These are phyloP conservation scores for Cryptoleucopteryx plumbea DNA, from an alignment of 2,113 vertebrate genomes.

Conservation along the genomic window DNA sequence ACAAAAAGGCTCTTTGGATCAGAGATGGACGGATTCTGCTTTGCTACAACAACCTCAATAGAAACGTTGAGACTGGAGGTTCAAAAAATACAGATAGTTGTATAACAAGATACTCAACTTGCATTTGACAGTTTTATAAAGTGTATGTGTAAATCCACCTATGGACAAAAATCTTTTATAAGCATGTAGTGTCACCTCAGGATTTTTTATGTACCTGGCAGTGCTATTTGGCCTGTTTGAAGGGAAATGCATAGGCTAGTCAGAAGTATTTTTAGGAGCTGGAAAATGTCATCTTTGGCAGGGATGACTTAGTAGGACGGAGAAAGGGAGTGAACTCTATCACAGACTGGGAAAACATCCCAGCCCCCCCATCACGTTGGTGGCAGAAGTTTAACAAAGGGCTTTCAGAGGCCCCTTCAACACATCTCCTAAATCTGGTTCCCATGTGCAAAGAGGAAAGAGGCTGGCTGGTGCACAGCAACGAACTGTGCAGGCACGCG, in stretches of 20 bases:
- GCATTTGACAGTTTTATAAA: neutral
- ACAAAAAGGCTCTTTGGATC: neutral
- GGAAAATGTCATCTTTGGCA: slow-evolving; percentile 56
- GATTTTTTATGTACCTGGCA: neutral
- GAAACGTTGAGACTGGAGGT: neutral
- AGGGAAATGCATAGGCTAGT: neutral
- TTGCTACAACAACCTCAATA: neutral
- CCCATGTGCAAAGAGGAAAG: neutral
- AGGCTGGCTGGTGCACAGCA: neutral
- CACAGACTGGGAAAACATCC: slow-evolving; percentile 23
- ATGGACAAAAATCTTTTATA: neutral
- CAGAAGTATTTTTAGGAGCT: slow-evolving; percentile 44
- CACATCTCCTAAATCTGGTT: neutral
- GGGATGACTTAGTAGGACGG: neutral
- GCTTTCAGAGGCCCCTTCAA: neutral
- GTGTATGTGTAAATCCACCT: neutral
- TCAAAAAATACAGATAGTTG: neutral
- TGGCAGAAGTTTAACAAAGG: slow-evolving; percentile 8
- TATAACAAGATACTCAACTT: neutral
- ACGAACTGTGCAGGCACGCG: neutral
- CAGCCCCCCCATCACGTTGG: neutral
- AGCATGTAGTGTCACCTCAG: neutral
- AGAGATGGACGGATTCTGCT: neutral
- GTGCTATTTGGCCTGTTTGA: neutral
- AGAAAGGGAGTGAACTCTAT: slow-evolving; percentile 11